Conservation (phyloP, 2,797 vertebrate genomes). For the Myotis planiceps region DNA sequence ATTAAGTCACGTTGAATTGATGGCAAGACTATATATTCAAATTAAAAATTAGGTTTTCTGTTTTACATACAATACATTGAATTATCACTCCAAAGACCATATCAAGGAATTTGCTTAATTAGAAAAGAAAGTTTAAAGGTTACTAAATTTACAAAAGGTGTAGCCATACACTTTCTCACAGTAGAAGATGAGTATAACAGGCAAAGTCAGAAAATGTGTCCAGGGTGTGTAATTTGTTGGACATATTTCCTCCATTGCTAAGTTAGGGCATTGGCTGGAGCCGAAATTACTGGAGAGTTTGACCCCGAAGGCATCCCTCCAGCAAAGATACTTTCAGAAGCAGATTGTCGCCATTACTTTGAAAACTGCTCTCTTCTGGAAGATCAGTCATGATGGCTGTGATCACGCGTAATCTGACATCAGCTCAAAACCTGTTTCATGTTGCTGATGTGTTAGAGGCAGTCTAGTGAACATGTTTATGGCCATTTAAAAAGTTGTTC, state of each 20-base stretch:
- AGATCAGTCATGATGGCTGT: neutral
- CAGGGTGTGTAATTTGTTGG: neutral
- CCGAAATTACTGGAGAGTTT: slow-evolving; percentile 30
- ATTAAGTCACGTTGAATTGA: neutral
- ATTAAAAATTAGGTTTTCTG: slow-evolving; percentile 18
- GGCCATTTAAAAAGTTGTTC: neutral
- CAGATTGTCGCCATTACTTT: neutral
- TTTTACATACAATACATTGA: neutral
- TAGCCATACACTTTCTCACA: neutral
- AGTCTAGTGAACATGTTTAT: neutral
- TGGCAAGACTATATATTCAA: slow-evolving; percentile 26
- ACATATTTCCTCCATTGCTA: neutral
- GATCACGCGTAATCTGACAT: neutral
- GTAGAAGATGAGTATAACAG: neutral
- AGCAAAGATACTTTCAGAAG: slow-evolving; percentile 6
- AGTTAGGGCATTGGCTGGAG: neutral
- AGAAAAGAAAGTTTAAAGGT: neutral
- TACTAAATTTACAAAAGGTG: slow-evolving; percentile 10
- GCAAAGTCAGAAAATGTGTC: neutral
- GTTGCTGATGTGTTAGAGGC: neutral
- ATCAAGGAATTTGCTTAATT: neutral
- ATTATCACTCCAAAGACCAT: neutral
- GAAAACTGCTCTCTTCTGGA: neutral
- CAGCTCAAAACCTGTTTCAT: neutral
- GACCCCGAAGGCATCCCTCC: neutral